Base-by-base conservation (phyloP, 1,140 invertebrate species). In the Cheumatopsyche charites region DNA sequence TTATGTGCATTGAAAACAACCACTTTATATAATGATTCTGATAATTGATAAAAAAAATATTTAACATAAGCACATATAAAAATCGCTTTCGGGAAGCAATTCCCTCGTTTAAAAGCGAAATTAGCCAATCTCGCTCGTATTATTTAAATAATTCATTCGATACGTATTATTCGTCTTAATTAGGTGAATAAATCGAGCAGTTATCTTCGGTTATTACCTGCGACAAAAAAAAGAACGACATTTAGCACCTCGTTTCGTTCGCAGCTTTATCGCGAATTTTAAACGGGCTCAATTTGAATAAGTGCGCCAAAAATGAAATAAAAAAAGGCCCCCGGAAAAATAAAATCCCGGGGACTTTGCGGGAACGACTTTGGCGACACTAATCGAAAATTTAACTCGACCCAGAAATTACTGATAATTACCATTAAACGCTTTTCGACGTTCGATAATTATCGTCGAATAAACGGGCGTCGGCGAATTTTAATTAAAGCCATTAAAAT, bases 401-500 rank as follows among this genome's bases (percentile, higher is more conserved):
- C 29, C 21, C 55, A 58, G 55, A 58, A 58, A 58, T 58, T 58
- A 58, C 55, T 58, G 55, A 58, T 58, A 58, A 58, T 58, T 58
- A 58, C 55, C 55, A 58, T 58, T 58, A 58, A 58, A 58, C 21
- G 55, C 55, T 58, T 58, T 58, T 58, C 55, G 55, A 58, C 55
- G 55, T 58, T 58, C 55, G 55, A 58, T 58, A 58, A 58, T 58
- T 58, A 58, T 58, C 55, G 55, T 26, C 55, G 55, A 26, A 58
- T 58, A 58, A 58, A 58, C 23, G 55, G 49, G 55, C 55, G 55
- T 58, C 55, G 55, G 55, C 55, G 55, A 58, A 58, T 58, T 58
- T 58, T 58, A 58, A 58, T 58, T 58, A 58, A 58, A 58, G 55
- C 55, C 55, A 58, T 58, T 58, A 58, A 58, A 58, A 58, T 58